These are phyloP conservation scores for Malacoraja senta DNA, from an alignment of 2,797 vertebrate species.

Conservation along the genomic window DNA sequence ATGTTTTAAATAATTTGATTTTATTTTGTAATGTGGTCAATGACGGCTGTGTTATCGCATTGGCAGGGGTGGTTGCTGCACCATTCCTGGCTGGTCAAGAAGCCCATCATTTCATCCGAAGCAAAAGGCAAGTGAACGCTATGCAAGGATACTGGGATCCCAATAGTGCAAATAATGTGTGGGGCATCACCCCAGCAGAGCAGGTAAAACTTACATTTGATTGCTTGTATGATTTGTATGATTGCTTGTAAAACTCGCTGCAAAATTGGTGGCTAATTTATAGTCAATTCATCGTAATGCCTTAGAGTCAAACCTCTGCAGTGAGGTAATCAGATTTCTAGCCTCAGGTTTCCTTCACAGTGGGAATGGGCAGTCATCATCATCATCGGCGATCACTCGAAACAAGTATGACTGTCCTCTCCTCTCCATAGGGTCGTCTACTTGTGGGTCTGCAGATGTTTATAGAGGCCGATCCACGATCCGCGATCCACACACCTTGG, in stretches of 20 bases:
- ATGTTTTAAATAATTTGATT: background rate
- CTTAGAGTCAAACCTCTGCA: background rate
- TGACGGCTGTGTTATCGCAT: background rate
- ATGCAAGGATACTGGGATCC: slow-evolving; percentile 55
- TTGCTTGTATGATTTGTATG: background rate
- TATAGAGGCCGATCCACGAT: no score
- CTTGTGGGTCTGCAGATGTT: no score
- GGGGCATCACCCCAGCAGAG: slow-evolving; percentile 54
- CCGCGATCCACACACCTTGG: no score
- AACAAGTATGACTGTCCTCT: no score
- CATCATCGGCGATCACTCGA: no score
- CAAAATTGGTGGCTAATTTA: background rate
- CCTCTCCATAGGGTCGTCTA: no score
- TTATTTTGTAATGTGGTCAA: background rate
- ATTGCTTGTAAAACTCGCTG: background rate
- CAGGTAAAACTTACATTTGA: slow-evolving; percentile 47
- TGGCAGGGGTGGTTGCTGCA: slow-evolving; percentile 49
- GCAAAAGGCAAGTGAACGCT: slow-evolving; percentile 51
- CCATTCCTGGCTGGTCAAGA: slow-evolving; percentile 55
- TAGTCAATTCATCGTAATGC: background rate
- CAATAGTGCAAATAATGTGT: slow-evolving; percentile 53
- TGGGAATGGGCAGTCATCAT: background rate
- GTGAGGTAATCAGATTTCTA: background rate
- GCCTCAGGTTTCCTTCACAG: background rate
- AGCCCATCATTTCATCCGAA: slow-evolving; percentile 54